Evolutionary conservation across 2,113 vertebrate genomes (phyloP), one percentile per base, ranked within the genome.

Genomic region (Ariopsis seemanni): DNA sequence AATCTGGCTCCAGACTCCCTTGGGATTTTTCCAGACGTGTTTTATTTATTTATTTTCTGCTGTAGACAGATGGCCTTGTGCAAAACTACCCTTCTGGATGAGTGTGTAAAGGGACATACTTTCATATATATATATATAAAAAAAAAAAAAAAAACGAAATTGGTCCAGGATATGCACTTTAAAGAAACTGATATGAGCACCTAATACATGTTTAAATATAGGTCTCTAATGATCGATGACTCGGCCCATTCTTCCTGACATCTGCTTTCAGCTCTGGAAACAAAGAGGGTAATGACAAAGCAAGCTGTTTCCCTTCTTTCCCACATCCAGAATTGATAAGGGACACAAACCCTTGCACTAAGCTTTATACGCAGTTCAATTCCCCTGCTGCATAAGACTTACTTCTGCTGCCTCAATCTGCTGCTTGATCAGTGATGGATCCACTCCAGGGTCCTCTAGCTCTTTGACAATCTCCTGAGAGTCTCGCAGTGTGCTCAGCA

Each of bases 361-460:
- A 30, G 14, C 34, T 18, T 30, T 22, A 81, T 12, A 81, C 14
- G 18, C 14, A 22, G 8, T 62, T 42, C 8, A 62, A 62, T 25
- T 25, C 30, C 2, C 10, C 30, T 34, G 27, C 30, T 81, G 8
- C 27, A 25, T 18, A 15, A 60, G 7, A 25, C 89, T 87, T 90
- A 99, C 98, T 97, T 99, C 97, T 9, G 98, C 98, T 0, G 98
- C 98, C 90, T 99, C 98, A 20, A 99, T 97, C 91, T 99, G 98
- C 88, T 99, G 98, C 87, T 99, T 99, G 94, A 99, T 99, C 94
- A 99, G 98, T 27, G 98, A 99, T 0, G 98, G 98, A 92, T 99
- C 98, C 34, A 99, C 98, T n/a, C 98, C 98, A 0, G 98, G 98
- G 91, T 97, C 99, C 93, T 99, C 98, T 91, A 99, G 95, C 88